Conservation (phyloP, 1,140 invertebrate genomes). For the Theocolax elegans region DNA sequence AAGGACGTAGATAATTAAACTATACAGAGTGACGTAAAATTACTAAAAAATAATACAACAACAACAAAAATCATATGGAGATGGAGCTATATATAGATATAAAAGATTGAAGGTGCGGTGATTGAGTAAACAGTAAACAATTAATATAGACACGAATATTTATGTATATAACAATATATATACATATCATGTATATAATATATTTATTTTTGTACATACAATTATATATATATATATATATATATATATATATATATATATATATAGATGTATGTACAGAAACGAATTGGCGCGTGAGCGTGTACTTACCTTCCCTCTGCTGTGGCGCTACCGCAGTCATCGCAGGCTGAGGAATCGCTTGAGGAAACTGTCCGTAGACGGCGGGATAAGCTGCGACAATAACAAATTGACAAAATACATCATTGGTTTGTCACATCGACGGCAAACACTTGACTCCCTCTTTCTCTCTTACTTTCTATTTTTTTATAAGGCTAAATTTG, state of each 20-base stretch:
- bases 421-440: constrained; percentile 57
- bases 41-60: background rate
- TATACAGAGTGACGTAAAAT: background rate
- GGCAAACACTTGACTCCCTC: background rate
- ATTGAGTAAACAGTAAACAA: constrained; percentile 50
- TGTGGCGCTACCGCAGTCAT: constrained; percentile 88
- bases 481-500: too few relatives aligned
- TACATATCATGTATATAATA: background rate
- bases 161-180: background rate
- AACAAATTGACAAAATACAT: constrained; percentile 66
- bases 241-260: background rate
- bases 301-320: constrained; percentile 93
- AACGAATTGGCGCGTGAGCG: too few relatives aligned
- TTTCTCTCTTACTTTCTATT: constrained; percentile 1
- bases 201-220: constrained; percentile 19
- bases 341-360: constrained; percentile 92
- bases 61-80: background rate
- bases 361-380: constrained; percentile 95
- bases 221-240: constrained; percentile 20
- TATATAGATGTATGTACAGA: background rate
- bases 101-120: constrained; percentile 42
- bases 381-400: constrained; percentile 90
- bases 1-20: background rate
- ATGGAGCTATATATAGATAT: constrained; percentile 10
- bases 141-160: constrained; percentile 36